Evolutionary conservation across 2,797 vertebrate genomes (phyloP).

Genomic region (Malacoraja senta): DNA sequence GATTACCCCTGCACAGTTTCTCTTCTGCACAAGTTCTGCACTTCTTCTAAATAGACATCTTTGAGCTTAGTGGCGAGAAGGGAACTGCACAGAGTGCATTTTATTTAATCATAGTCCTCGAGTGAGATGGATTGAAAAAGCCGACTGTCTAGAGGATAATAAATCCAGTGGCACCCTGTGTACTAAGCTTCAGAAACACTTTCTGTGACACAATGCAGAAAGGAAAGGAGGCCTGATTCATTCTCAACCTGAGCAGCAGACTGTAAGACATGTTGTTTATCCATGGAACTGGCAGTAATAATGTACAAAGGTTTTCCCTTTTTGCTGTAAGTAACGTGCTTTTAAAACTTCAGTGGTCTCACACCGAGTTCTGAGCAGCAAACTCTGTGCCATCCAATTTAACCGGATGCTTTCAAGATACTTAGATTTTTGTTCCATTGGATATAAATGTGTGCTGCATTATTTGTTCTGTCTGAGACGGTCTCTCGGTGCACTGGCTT

Average conservation of each 20-base stretch:
- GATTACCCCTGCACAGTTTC: background rate
- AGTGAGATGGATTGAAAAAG: slow-evolving; percentile 14
- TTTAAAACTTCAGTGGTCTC: background rate
- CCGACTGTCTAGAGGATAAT: background rate
- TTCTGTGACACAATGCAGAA: background rate
- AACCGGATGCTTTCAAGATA: background rate
- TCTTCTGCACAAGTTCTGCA: slow-evolving; percentile 1
- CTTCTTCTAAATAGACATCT: background rate
- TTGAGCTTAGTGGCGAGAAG: background rate
- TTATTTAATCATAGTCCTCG: background rate
- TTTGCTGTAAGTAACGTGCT: background rate
- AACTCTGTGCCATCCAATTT: background rate
- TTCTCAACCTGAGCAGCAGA: background rate
- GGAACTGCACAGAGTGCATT: background rate
- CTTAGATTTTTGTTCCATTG: background rate
- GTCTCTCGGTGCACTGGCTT: background rate
- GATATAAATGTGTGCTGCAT: background rate
- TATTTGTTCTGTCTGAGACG: background rate
- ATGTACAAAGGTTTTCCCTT: background rate
- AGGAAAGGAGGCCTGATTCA: background rate
- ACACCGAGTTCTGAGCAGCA: too few species aligned
- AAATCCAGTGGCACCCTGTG: background rate
- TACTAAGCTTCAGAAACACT: background rate
- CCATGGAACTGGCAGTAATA: background rate
- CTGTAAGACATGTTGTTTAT: background rate